These are phyloP conservation scores for Saturnia pavonia DNA, from an alignment of 2,888 invertebrate genomes.

Conservation along the genomic window DNA sequence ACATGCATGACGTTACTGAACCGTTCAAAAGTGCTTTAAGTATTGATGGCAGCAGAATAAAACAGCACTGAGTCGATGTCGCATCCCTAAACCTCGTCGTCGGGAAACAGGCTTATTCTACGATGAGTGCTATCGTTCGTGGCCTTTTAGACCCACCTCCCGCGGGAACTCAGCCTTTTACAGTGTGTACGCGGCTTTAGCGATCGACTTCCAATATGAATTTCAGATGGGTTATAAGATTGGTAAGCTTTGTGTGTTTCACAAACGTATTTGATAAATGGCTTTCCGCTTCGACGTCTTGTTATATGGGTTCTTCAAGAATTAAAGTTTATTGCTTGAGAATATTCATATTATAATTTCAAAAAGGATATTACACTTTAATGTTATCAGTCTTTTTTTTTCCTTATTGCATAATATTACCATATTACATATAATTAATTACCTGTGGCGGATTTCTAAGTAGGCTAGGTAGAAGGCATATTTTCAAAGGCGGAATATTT, in stretches of 20 bases:
- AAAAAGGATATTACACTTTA: neutral
- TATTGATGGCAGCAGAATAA: slow-evolving; percentile 80
- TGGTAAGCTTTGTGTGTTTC: slow-evolving; percentile 61
- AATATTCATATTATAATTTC: neutral
- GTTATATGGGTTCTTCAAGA: slow-evolving; percentile 1
- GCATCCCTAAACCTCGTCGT: slow-evolving; percentile 75
- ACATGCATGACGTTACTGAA: slow-evolving; percentile 47
- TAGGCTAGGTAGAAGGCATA: too few relatives aligned
- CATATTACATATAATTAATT: too few relatives aligned
- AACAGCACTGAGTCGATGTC: slow-evolving; percentile 78
- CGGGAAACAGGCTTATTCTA: slow-evolving; percentile 80
- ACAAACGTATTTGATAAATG: slow-evolving; percentile 67
- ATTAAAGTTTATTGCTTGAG: slow-evolving; percentile 18
- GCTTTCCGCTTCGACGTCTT: slow-evolving; percentile 44
- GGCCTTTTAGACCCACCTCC: slow-evolving; percentile 70
- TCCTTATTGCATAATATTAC: too few relatives aligned
- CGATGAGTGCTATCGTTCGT: slow-evolving; percentile 42
- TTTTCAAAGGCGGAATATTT: too few relatives aligned
- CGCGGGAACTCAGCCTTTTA: slow-evolving; percentile 75
- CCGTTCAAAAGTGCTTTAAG: slow-evolving; percentile 74
- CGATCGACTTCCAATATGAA: slow-evolving; percentile 77
- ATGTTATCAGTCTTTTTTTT: too few relatives aligned
- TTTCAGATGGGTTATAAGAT: slow-evolving; percentile 78
- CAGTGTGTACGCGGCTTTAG: slow-evolving; percentile 71
- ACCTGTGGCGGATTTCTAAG: too few relatives aligned